phyloP scores from a whole-genome alignment of 2,888 invertebrate genomes.

The Zygaena filipendulae region DNA sequence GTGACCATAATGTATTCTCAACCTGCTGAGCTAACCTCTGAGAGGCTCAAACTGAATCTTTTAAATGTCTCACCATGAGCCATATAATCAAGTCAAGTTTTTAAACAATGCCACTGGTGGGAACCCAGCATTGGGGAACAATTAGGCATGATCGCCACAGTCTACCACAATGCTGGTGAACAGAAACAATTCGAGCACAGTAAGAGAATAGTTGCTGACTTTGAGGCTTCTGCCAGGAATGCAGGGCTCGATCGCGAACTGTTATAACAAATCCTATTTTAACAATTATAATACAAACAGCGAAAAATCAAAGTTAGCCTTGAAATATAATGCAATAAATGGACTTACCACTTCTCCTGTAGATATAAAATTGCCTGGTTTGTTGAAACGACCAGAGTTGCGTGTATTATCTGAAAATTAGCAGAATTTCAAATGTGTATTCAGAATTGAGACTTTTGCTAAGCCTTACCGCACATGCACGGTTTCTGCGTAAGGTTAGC shows the following conservation, averaged over 20 bases:
- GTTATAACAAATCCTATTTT: too few relatives aligned
- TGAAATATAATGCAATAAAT: not conserved
- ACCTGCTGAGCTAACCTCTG: conserved; percentile 37
- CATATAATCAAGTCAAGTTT: conserved; percentile 4
- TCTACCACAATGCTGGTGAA: conserved; percentile 31
- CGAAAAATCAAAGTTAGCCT: not conserved
- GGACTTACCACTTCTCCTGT: conserved; percentile 29
- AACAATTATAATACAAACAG: not conserved
- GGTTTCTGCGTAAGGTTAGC: too few relatives aligned
- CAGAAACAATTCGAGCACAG: conserved; percentile 27
- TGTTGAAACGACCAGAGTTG: conserved; percentile 35
- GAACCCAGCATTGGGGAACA: conserved; percentile 27
- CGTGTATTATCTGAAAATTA: conserved; percentile 35
- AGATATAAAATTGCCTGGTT: conserved; percentile 34
- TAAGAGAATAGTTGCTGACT: conserved; percentile 47
- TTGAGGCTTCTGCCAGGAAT: conserved; percentile 36
- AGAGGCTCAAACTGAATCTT: conserved; percentile 29
- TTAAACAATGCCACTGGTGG: conserved; percentile 26
- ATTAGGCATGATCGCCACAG: conserved; percentile 18
- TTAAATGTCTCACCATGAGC: conserved; percentile 25
- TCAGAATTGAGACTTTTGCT: too few relatives aligned
- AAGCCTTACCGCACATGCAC: too few relatives aligned
- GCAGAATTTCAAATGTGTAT: too few relatives aligned
- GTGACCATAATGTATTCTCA: conserved; percentile 54
- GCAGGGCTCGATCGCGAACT: conserved; percentile 33